Percentiles rank a stretch among this genome's conserved stretches.
These are phyloP conservation scores for Heliconius nattereri DNA, from an alignment of 1,140 invertebrate species.

Conservation along the genomic window DNA sequence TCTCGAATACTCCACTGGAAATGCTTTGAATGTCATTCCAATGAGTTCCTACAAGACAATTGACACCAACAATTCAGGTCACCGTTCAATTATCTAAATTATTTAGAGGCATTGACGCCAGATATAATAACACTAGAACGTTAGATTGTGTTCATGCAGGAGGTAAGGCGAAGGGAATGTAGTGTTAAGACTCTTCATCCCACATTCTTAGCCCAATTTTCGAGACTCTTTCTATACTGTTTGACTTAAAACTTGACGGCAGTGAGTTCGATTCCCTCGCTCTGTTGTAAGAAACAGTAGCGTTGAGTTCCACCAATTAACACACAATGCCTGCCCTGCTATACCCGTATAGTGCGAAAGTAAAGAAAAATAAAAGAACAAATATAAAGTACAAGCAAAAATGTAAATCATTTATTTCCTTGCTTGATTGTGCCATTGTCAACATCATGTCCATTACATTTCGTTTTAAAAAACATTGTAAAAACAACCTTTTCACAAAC, in stretches of 20 bases:
- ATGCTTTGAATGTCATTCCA: conserved; percentile 26
- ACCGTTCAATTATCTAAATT: conserved; percentile 33
- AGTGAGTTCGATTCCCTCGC: too few species aligned
- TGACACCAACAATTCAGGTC: conserved; percentile 33
- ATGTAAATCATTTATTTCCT: neutral
- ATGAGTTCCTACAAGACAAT: conserved; percentile 33
- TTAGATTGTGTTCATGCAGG: too few species aligned
- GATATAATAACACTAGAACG: neutral
- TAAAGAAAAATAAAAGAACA: too few species aligned
- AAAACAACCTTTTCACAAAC: neutral
- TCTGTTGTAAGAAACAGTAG: too few species aligned
- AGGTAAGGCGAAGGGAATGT: too few species aligned
- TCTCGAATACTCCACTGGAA: conserved; percentile 16
- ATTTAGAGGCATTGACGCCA: conserved; percentile 20
- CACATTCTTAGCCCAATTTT: too few species aligned
- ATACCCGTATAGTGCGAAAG: too few species aligned
- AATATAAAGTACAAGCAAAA: neutral
- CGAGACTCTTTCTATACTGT: too few species aligned
- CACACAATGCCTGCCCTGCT: too few species aligned
- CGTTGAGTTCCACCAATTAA: too few species aligned
- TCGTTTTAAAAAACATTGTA: neutral
- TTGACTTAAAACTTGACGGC: too few species aligned
- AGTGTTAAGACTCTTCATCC: too few species aligned
- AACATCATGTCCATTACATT: neutral
- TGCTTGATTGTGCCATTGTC: neutral